Evolutionary conservation across 2,797 vertebrate genomes (phyloP).

Genomic region (Kryptolebias ocellatus): DNA sequence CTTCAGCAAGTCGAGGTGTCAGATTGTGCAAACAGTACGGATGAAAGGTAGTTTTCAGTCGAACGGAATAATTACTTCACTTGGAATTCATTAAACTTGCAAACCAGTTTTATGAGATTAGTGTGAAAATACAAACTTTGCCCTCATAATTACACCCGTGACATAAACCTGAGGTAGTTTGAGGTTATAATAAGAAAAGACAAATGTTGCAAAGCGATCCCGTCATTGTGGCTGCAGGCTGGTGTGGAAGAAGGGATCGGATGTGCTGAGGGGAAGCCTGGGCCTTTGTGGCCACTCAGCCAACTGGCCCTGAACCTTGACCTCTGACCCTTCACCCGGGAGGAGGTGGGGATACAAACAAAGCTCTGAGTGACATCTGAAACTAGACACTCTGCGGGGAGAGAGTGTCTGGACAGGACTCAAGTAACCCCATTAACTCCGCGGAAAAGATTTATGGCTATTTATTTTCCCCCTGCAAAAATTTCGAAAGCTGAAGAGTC

Average conservation of each 20-base stretch:
- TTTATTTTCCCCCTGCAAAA: slow-evolving; percentile 61
- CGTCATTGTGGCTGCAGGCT: slow-evolving; percentile 59
- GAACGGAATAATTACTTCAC: slow-evolving; percentile 44
- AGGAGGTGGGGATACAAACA: slow-evolving; percentile 77
- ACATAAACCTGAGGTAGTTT: slow-evolving; percentile 55
- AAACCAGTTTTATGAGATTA: slow-evolving; percentile 38
- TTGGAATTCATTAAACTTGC: slow-evolving; percentile 45
- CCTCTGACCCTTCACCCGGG: slow-evolving; percentile 82
- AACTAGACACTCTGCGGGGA: slow-evolving; percentile 81
- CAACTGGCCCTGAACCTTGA: slow-evolving; percentile 83
- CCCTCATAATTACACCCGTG: slow-evolving; percentile 43
- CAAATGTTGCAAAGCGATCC: slow-evolving; percentile 73
- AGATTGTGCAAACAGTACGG: slow-evolving; percentile 6
- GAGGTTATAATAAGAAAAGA: slow-evolving; percentile 60
- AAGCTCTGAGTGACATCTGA: slow-evolving; percentile 85
- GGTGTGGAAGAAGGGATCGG: slow-evolving; percentile 73
- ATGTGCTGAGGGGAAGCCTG: slow-evolving; percentile 77
- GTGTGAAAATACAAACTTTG: slow-evolving; percentile 42
- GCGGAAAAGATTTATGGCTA: slow-evolving; percentile 77
- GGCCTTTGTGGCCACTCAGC: slow-evolving; percentile 82
- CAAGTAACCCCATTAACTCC: slow-evolving; percentile 82
- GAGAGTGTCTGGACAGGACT: slow-evolving; percentile 80
- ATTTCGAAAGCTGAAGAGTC: slow-evolving; percentile 55
- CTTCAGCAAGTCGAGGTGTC: slow-evolving; percentile 3
- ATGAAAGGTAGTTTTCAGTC: slow-evolving; percentile 9